Conservation (phyloP, 2,113 vertebrate species). For the Pollimyrus isidori region DNA sequence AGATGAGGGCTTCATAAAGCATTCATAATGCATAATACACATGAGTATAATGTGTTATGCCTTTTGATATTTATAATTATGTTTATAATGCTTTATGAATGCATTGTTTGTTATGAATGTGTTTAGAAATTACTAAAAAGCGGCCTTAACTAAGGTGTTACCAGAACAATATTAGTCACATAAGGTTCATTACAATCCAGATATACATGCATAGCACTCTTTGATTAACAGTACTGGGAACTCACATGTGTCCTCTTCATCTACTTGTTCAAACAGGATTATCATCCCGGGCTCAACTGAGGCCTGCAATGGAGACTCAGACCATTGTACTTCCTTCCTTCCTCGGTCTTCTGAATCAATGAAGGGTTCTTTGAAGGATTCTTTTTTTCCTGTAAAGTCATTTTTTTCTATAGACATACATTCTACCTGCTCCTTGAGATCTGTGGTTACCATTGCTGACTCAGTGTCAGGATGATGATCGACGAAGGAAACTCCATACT, state of each 20-base stretch:
- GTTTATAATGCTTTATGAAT: too few species aligned
- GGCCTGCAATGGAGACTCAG: neutral
- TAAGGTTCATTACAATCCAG: conserved; percentile 7
- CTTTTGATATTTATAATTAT: too few species aligned
- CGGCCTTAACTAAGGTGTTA: too few species aligned
- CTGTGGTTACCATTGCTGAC: conserved; percentile 27
- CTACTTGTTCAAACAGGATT: neutral
- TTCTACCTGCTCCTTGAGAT: conserved; percentile 23
- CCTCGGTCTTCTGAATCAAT: conserved; percentile 26
- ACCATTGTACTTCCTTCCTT: neutral
- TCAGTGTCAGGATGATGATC: neutral
- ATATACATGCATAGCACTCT: neutral
- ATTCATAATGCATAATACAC: too few species aligned
- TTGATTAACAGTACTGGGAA: neutral
- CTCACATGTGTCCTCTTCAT: neutral
- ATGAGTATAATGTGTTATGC: too few species aligned
- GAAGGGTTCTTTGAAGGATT: conserved; percentile 20
- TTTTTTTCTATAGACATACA: neutral
- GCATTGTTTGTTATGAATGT: too few species aligned
- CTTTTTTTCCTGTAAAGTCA: conserved; percentile 13
- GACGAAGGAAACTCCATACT: neutral
- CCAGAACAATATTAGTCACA: conserved; percentile 12
- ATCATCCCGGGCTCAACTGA: neutral
- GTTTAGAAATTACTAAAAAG: too few species aligned
- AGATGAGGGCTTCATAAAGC: too few species aligned